Conservation (phyloP, 2,797 vertebrate species). For the Scyliorhinus canicula region DNA sequence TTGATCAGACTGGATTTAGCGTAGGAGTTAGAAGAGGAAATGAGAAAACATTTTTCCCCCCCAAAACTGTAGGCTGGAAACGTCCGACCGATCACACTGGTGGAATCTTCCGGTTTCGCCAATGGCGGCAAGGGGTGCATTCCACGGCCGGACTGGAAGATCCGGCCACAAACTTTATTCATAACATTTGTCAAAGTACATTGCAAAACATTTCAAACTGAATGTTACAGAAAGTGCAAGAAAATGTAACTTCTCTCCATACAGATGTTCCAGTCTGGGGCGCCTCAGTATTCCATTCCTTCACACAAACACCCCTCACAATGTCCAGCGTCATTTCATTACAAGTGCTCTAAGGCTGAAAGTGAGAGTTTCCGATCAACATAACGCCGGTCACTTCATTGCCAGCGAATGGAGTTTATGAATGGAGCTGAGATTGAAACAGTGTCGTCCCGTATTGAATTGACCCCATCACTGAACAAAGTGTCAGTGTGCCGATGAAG, state of each 20-base stretch:
- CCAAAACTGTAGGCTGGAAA: too few relatives aligned
- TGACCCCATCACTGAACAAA: neutral
- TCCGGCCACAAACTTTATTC: too few relatives aligned
- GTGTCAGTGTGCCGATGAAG: neutral
- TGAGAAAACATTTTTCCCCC: too few relatives aligned
- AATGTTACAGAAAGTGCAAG: too few relatives aligned
- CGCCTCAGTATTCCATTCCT: neutral
- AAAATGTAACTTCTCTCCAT: too few relatives aligned
- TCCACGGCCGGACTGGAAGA: too few relatives aligned
- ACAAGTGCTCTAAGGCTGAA: neutral
- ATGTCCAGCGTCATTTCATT: neutral
- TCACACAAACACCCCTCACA: neutral
- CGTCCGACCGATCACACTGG: too few relatives aligned
- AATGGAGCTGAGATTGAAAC: neutral
- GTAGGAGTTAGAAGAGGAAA: neutral
- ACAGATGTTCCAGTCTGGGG: too few relatives aligned
- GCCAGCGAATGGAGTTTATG: neutral
- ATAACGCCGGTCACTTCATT: neutral
- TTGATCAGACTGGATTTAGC: neutral
- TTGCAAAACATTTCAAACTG: too few relatives aligned
- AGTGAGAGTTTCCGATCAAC: neutral
- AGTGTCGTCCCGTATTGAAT: neutral
- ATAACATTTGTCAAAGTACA: too few relatives aligned
- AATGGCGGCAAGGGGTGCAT: too few relatives aligned
- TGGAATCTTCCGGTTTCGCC: too few relatives aligned